phyloP scores from a whole-genome alignment of 2,797 vertebrate genomes.

The Rousettus madagascariensis region DNA sequence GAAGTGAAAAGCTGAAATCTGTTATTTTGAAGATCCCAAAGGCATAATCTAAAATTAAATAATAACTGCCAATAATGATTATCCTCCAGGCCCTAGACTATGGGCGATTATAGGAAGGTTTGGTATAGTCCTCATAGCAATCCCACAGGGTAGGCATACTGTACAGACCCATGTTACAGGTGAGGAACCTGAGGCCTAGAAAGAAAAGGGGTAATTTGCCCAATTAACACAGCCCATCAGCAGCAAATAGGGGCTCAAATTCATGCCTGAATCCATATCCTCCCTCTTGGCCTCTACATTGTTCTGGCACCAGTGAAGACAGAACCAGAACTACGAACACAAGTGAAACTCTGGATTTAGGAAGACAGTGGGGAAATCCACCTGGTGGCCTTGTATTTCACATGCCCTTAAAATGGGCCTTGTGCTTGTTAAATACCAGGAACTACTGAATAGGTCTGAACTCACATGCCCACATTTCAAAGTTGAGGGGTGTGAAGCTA shows the following conservation, averaged over 20 bases:
- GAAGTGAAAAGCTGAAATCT: not conserved
- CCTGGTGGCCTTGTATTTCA: not conserved
- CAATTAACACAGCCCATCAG: not conserved
- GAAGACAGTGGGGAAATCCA: not conserved
- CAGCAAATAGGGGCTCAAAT: not conserved
- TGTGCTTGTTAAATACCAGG: not conserved
- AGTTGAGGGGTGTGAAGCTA: not conserved
- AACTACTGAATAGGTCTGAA: not conserved
- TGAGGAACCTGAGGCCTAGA: not conserved
- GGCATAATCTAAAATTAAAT: not conserved
- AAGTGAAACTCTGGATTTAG: not conserved
- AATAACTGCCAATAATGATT: not conserved
- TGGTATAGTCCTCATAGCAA: not conserved
- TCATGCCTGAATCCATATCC: not conserved
- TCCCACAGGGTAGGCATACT: fast-evolving
- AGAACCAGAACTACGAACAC: not conserved
- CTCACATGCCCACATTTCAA: not conserved
- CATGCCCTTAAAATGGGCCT: not conserved
- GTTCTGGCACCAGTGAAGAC: not conserved
- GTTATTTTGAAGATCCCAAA: not conserved
- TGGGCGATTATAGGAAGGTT: not conserved
- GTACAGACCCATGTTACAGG: not conserved
- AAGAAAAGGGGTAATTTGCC: not conserved
- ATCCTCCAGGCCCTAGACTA: not conserved
- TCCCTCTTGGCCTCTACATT: not conserved